Evolutionary conservation across 2,888 invertebrate genomes (phyloP).

Genomic region (Agonopterix heracliana): DNA sequence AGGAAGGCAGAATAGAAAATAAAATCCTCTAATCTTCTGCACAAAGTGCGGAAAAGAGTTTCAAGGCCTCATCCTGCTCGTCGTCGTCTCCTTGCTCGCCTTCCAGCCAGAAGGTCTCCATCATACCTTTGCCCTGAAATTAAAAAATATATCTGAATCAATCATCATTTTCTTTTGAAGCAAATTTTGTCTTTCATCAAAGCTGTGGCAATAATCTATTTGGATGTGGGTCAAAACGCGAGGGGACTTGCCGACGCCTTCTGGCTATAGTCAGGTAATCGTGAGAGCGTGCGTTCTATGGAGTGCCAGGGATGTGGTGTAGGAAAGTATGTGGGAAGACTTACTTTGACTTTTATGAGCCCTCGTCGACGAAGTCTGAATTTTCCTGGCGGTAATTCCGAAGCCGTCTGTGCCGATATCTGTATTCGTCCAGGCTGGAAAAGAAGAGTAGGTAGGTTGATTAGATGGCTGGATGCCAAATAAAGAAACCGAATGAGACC

Average conservation of each 20-base stretch:
- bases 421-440: slow-evolving; percentile 77
- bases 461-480: too few species aligned
- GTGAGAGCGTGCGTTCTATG: too few species aligned
- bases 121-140: slow-evolving; percentile 88
- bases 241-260: too few species aligned
- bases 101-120: slow-evolving; percentile 89
- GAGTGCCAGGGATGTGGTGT: too few species aligned
- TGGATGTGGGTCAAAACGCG: too few species aligned
- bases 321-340: background rate
- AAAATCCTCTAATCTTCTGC: slow-evolving; percentile 36
- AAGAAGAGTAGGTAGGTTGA: background rate
- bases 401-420: slow-evolving; percentile 83
- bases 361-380: slow-evolving; percentile 84
- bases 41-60: slow-evolving; percentile 53
- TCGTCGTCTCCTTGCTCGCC: slow-evolving; percentile 77
- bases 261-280: too few species aligned
- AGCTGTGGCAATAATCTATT: too few species aligned
- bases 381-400: slow-evolving; percentile 78
- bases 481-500: too few species aligned
- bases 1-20: too few species aligned
- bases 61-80: slow-evolving; percentile 56
- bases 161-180: too few species aligned
- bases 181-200: too few species aligned
- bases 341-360: slow-evolving; percentile 85
- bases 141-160: background rate